Conservation (phyloP, 2,888 invertebrate genomes). For the Trichogramma evanescens region DNA sequence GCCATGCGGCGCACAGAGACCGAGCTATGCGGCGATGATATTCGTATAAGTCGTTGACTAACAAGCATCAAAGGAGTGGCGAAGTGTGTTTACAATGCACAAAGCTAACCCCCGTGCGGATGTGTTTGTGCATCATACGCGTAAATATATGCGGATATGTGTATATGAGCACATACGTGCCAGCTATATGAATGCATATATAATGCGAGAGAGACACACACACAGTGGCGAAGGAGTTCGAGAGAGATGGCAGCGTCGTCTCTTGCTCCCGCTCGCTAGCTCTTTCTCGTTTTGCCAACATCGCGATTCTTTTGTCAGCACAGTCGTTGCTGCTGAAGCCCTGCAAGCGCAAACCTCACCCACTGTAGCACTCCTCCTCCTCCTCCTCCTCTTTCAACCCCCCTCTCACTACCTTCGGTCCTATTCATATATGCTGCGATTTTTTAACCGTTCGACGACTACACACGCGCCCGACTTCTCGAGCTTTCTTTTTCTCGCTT, state of each 20-base stretch:
- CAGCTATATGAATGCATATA: neutral
- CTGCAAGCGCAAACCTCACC: neutral
- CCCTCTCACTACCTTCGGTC: neutral
- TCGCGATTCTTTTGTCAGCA: conserved; percentile 6
- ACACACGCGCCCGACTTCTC: neutral
- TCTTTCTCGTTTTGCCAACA: neutral
- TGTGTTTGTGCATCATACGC: neutral
- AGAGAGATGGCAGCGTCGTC: neutral
- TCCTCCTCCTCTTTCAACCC: too few species aligned
- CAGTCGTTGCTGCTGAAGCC: neutral
- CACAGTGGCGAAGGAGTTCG: neutral
- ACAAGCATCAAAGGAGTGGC: neutral
- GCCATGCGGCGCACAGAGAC: too few species aligned
- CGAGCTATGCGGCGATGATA: too few species aligned
- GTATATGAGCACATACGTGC: neutral
- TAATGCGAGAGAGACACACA: neutral
- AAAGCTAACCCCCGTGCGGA: neutral
- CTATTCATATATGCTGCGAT: too few species aligned
- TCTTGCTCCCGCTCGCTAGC: too few species aligned
- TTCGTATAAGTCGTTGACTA: conserved; percentile 1
- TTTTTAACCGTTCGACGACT: too few species aligned
- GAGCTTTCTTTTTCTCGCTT: neutral
- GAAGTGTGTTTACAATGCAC: neutral
- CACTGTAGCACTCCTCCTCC: neutral
- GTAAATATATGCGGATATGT: too few species aligned